A percentile compares a stretch with the other conserved stretches of the same genome.
Evolutionary conservation across 1,140 invertebrate genomes (phyloP).

Genomic region (Trichonephila clavata): DNA sequence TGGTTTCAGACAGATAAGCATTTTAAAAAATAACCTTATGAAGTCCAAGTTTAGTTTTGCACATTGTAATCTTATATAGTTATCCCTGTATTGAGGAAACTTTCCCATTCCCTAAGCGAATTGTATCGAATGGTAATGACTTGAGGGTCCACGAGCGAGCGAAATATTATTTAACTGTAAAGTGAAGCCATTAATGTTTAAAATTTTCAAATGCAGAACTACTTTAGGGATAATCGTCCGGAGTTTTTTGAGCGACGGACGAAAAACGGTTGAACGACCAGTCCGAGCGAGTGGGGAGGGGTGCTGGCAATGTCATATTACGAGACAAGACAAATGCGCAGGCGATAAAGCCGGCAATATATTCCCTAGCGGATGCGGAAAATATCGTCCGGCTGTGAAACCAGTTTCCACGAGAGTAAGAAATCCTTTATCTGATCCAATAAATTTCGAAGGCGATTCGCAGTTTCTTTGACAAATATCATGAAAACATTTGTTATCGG

Average conservation of each 20-base stretch:
- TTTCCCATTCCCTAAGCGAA: no score
- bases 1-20: no score
- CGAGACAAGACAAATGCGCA: neutral
- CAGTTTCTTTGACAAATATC: slow-evolving; percentile 12
- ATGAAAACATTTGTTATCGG: neutral
- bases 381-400: neutral
- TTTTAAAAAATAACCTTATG: no score
- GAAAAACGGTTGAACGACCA: neutral
- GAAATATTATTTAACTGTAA: no score
- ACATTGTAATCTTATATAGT: no score
- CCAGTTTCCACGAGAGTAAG: neutral
- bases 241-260: neutral
- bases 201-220: no score
- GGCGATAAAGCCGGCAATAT: neutral
- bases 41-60: no score
- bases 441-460: slow-evolving; percentile 5
- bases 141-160: no score
- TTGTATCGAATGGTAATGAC: no score
- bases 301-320: neutral
- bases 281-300: no score
- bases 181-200: no score
- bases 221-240: neutral
- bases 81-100: no score
- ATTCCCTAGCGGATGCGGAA: neutral
- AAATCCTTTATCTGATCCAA: slow-evolving; percentile 5